Base-by-base conservation (phyloP, 2,888 invertebrate species). In the Petrophora chlorosata region DNA sequence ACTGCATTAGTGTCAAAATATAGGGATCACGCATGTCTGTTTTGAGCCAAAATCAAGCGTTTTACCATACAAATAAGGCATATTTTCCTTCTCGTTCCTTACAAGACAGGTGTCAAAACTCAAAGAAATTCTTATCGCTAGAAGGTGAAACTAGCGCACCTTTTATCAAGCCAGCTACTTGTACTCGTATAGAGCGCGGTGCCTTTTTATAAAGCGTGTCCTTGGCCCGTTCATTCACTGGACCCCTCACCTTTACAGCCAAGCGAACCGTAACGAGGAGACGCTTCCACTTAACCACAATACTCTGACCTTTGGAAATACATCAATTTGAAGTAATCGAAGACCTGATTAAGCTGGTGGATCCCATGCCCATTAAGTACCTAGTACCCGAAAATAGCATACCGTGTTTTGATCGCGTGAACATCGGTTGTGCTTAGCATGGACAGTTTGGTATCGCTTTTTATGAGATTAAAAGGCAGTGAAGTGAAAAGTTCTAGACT, bases 381-480 rank as follows among this genome's bases (percentile, higher is more conserved):
- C 66, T 70, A 73, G 58, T 63, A 65, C 59, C 71, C 71, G 59
- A 73, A 74, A 84, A 83, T 84, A 85, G 76, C 82, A 85, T 70
- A 82, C 55, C 56, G 73, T 67, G 65, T 69, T 67, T 64, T 65
- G 76, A 67, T 70, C 66, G 65, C 64, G 68, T 53, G 50, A 61
- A 66, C 63, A 66, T 58, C 74, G 78, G 80, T 79, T 69, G 84
- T 84, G 80, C 80, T 58, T 48, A 29, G 34, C 14, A 42, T 28
- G 33, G 29, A 23, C 34, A 22, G 34, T 25, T 52, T 14, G 43
- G 35, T 42, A 29, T 19, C 32, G 14, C 5, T 32, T 25, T 36
- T 42, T 30, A 23, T 32, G 43, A 28, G 19, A 29, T 29, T 10
- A 10, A 15, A 25, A 22, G 36, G 9, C 29, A 23, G 30, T 39